phyloP scores from a whole-genome alignment of 2,113 vertebrate species.

The Grantiella picta region DNA sequence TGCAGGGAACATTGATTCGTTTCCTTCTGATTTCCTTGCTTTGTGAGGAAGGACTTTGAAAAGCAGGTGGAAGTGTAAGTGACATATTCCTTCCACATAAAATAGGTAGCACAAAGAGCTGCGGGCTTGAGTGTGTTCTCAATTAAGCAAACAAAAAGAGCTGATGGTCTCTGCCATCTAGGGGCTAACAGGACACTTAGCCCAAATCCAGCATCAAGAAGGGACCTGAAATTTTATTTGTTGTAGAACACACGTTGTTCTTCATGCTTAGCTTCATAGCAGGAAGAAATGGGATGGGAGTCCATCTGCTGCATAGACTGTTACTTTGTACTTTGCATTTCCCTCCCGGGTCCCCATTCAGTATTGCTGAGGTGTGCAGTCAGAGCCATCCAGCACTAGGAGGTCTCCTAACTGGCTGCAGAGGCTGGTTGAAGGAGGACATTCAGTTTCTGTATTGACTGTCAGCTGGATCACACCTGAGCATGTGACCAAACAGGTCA shows the following conservation, averaged over 20 bases:
- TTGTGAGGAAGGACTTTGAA: slow-evolving; percentile 4
- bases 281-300: not conserved
- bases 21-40: slow-evolving; percentile 36
- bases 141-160: not conserved
- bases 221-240: not conserved
- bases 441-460: not conserved
- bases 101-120: not conserved
- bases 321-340: not conserved
- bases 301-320: not conserved
- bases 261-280: not conserved
- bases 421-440: not conserved
- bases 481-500: not conserved
- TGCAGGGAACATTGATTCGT: not conserved
- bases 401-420: not conserved
- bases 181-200: not conserved
- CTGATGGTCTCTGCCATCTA: not conserved
- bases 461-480: not conserved
- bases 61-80: not conserved
- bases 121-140: not conserved
- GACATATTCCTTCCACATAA: not conserved
- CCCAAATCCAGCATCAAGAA: not conserved
- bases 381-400: not conserved
- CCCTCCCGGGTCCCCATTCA: not conserved
- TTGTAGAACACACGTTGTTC: not conserved
- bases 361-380: not conserved